Evolutionary conservation across 2,797 vertebrate genomes (phyloP).

Genomic region (Eleutherodactylus coqui): DNA sequence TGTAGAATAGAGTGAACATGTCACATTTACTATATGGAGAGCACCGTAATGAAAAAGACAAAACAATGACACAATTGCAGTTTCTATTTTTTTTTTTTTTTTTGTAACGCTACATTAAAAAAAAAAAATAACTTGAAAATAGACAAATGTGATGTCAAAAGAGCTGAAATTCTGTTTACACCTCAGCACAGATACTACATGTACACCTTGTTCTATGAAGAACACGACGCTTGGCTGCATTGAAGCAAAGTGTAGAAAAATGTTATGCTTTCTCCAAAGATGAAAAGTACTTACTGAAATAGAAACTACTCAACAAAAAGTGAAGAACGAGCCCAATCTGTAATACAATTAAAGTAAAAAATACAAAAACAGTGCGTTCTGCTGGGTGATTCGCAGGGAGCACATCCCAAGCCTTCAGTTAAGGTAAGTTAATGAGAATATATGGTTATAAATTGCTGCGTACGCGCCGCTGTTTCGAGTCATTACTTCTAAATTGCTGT

Average conservation of each 20-base stretch:
- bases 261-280: background rate
- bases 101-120: no score
- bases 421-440: conserved; percentile 39
- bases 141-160: no score
- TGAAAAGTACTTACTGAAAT: background rate
- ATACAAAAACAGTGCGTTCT: background rate
- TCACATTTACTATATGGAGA: no score
- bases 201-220: background rate
- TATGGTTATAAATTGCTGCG: conserved; percentile 50
- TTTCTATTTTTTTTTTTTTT: no score
- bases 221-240: background rate
- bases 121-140: no score
- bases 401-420: background rate
- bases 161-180: no score
- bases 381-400: background rate
- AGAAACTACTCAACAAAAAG: background rate
- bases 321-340: background rate
- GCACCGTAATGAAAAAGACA: no score
- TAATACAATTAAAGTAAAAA: conserved; percentile 5
- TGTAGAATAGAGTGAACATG: no score
- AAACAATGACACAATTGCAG: no score
- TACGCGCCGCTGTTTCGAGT: background rate
- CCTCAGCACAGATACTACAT: no score
- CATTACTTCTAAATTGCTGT: conserved; percentile 48
- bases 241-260: background rate